Percentiles rank a stretch among this genome's conserved stretches.
Evolutionary conservation across 2,888 invertebrate genomes (phyloP).

Genomic region (Clistopyga incitator): DNA sequence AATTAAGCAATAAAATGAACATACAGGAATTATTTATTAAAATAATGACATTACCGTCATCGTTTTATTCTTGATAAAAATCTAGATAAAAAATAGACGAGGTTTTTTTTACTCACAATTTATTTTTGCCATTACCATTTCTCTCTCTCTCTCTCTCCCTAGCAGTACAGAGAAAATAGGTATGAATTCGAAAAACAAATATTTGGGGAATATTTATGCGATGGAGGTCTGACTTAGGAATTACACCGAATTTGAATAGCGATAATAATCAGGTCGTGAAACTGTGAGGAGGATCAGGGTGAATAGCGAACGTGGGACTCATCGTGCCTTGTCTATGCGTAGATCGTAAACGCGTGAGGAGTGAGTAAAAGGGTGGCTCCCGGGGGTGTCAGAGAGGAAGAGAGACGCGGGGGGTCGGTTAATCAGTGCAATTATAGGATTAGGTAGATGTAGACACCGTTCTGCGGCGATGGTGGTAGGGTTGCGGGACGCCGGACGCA

Average conservation of each 20-base stretch:
- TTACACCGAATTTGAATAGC: conserved; percentile 20
- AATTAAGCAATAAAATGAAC: not conserved
- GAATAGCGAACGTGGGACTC: conserved; percentile 14
- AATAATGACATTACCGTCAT: no score
- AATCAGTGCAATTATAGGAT: conserved; percentile 73
- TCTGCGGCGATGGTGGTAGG: conserved; percentile 52
- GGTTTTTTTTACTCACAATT: no score
- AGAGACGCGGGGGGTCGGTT: conserved; percentile 61
- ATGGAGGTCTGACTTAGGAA: not conserved
- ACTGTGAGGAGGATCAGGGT: conserved; percentile 32
- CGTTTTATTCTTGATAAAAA: no score
- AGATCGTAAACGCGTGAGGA: conserved; percentile 23
- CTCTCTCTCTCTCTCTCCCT: no score
- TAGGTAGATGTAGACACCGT: conserved; percentile 68
- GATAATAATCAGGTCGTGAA: conserved; percentile 54
- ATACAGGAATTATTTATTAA: no score
- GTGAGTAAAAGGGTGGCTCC: conserved; percentile 35
- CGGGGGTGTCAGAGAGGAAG: conserved; percentile 52
- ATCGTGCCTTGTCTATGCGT: conserved; percentile 3
- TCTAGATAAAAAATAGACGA: no score
- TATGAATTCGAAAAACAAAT: no score
- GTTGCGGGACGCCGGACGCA: conserved; percentile 20
- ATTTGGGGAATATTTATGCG: not conserved
- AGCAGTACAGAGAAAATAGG: no score
- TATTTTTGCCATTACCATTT: no score